Evolutionary conservation across 2,888 invertebrate species (phyloP).

Genomic region (Caenorhabditis auriculariae): DNA sequence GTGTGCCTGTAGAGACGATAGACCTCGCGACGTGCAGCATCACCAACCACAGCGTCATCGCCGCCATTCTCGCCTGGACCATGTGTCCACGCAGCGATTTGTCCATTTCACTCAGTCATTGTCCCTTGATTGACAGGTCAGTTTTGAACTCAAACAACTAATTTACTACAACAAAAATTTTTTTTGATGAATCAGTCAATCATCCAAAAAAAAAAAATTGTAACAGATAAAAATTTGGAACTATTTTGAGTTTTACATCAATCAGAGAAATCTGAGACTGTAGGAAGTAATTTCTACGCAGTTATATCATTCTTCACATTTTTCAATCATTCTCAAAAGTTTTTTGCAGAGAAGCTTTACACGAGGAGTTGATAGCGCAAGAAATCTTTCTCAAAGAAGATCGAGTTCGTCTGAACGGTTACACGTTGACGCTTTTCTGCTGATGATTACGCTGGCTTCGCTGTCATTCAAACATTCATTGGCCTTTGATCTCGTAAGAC

Average conservation of each 20-base stretch:
- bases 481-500: no score
- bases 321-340: no score
- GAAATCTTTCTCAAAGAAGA: slow-evolving; percentile 7
- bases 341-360: slow-evolving; percentile 10
- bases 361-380: slow-evolving; percentile 3
- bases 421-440: slow-evolving; percentile 5
- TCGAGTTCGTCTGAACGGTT: slow-evolving; percentile 1
- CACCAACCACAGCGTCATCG: slow-evolving; percentile 14
- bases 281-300: no score
- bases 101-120: slow-evolving; percentile 31
- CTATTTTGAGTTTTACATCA: no score
- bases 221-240: no score
- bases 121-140: slow-evolving; percentile 20
- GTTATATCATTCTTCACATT: no score
- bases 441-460: no score
- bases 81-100: slow-evolving; percentile 22
- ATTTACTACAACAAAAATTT: background rate
- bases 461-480: no score
- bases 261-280: no score
- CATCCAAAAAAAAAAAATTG: no score
- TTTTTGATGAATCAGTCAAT: no score
- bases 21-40: slow-evolving; percentile 35
- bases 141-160: background rate
- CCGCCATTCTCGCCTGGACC: slow-evolving; percentile 28
- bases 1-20: slow-evolving; percentile 29